phyloP scores from a whole-genome alignment of 2,888 invertebrate species.

The Gandaritis pyraliata region DNA sequence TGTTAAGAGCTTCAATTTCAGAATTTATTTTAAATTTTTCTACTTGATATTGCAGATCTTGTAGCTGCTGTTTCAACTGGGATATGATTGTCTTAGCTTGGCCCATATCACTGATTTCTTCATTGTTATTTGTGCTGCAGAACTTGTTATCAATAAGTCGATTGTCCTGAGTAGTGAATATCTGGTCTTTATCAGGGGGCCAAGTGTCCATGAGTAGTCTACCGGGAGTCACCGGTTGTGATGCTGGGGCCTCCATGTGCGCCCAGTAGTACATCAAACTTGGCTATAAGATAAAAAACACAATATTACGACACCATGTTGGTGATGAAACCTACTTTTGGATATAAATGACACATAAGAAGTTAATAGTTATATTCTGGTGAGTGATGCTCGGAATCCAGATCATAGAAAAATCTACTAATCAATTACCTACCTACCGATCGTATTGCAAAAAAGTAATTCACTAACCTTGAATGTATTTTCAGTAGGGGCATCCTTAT shows the following conservation, averaged over 20 bases:
- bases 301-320: constrained; percentile 17
- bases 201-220: constrained; percentile 89
- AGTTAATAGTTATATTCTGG: too few relatives aligned
- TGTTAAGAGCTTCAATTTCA: constrained; percentile 68
- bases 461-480: constrained; percentile 87
- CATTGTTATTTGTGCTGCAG: constrained; percentile 67
- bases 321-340: too few relatives aligned
- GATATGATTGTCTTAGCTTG: constrained; percentile 72
- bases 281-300: constrained; percentile 84
- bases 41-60: constrained; percentile 71
- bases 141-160: constrained; percentile 59
- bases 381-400: too few relatives aligned
- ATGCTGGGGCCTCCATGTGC: constrained; percentile 88
- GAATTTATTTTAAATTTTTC: constrained; percentile 68
- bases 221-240: constrained; percentile 89
- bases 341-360: too few relatives aligned
- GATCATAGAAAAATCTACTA: too few relatives aligned
- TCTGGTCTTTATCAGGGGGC: constrained; percentile 85
- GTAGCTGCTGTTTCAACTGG: constrained; percentile 66
- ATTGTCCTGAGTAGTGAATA: constrained; percentile 56
- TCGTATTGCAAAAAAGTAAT: not conserved
- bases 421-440: not conserved
- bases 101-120: constrained; percentile 69
- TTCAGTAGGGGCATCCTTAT: constrained; percentile 88
- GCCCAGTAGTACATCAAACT: constrained; percentile 97